These are phyloP conservation scores for Allygus modestus DNA, from an alignment of 2,888 invertebrate species.

Conservation along the genomic window DNA sequence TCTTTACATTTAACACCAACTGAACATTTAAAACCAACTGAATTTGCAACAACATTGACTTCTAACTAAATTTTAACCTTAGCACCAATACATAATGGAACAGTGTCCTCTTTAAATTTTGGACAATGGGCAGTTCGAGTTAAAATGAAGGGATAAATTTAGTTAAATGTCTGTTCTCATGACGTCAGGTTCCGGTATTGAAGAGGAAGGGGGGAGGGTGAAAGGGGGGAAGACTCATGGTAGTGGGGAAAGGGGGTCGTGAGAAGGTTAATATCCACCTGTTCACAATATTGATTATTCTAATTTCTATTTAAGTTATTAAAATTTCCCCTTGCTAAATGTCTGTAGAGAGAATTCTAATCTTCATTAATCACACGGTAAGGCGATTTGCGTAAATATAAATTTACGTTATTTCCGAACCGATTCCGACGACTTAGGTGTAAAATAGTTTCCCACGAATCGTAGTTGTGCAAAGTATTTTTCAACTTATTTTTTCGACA, in stretches of 20 bases:
- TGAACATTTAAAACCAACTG: neutral
- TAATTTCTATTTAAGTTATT: neutral
- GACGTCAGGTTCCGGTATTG: conserved; percentile 9
- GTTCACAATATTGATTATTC: neutral
- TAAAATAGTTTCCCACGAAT: too few relatives aligned
- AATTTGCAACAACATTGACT: neutral
- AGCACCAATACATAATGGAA: neutral
- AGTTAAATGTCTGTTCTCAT: neutral
- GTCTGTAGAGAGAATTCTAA: too few relatives aligned
- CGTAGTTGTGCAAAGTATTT: too few relatives aligned
- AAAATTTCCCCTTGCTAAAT: too few relatives aligned
- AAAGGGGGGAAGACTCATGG: too few relatives aligned
- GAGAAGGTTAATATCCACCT: neutral
- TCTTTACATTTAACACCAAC: too few relatives aligned
- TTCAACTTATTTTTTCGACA: too few relatives aligned
- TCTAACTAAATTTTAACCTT: conserved; percentile 1
- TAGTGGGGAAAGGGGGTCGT: neutral
- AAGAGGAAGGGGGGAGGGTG: neutral
- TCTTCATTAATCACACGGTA: too few relatives aligned
- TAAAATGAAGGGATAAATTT: conserved; percentile 4
- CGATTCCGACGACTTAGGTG: too few relatives aligned
- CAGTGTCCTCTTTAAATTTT: neutral
- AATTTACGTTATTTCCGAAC: too few relatives aligned
- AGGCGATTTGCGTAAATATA: too few relatives aligned
- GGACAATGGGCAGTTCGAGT: neutral